Conservation (phyloP, 1,140 invertebrate species). For the Tetramorium alpestre region DNA sequence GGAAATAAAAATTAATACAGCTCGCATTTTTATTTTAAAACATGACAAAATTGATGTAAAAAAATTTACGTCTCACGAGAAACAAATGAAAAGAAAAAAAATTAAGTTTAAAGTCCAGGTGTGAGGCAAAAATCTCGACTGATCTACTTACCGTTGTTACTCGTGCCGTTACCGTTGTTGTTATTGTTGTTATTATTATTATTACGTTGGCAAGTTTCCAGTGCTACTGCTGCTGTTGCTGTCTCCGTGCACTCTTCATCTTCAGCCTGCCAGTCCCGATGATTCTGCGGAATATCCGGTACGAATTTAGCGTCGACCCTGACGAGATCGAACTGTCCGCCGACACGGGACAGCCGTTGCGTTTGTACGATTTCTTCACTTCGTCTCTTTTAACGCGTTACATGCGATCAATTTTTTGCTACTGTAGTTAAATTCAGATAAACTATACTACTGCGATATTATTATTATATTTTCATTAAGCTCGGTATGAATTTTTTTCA, state of each 20-base stretch:
- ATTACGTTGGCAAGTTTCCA: constrained; percentile 84
- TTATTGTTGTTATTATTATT: constrained; percentile 81
- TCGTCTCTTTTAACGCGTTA: constrained; percentile 35
- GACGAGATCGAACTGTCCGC: constrained; percentile 54
- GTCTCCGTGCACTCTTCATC: constrained; percentile 85
- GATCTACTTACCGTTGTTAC: constrained; percentile 77
- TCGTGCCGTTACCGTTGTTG: constrained; percentile 76
- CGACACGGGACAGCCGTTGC: constrained; percentile 15
- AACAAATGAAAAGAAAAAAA: not conserved
- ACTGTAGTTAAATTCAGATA: constrained; percentile 16
- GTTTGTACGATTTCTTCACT: constrained; percentile 42
- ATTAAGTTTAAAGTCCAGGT: constrained; percentile 59
- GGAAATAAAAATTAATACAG: not conserved
- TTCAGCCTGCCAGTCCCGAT: constrained; percentile 84
- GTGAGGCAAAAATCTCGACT: constrained; percentile 59
- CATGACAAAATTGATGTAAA: not conserved
- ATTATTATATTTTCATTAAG: not conserved
- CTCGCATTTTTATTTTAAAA: not conserved
- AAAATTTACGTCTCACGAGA: not conserved
- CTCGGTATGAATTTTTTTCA: not conserved
- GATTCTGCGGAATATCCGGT: constrained; percentile 82
- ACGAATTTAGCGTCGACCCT: constrained; percentile 76
- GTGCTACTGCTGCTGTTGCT: constrained; percentile 82
- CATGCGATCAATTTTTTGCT: not conserved
- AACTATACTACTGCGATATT: not conserved